phyloP scores from a whole-genome alignment of 2,888 invertebrate species.

The Chrysolina americana region DNA sequence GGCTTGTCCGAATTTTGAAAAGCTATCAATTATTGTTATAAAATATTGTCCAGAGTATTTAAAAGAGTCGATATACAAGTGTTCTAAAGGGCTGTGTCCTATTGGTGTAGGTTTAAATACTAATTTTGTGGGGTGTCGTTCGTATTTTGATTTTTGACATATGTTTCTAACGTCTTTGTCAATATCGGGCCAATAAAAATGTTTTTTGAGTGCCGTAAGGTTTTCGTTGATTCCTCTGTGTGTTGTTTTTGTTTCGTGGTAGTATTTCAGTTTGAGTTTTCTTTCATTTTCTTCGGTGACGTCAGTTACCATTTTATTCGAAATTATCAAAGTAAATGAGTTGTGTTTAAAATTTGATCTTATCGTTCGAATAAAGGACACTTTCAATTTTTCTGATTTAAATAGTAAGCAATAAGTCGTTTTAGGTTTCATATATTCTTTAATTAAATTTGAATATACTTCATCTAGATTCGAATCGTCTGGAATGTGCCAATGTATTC shows the following conservation, averaged over 20 bases:
- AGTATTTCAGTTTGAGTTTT: slow-evolving; percentile 40
- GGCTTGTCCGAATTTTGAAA: slow-evolving; percentile 3
- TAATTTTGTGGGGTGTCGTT: slow-evolving; percentile 45
- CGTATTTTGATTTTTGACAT: slow-evolving; percentile 49
- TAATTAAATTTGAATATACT: neutral
- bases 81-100: slow-evolving; percentile 10
- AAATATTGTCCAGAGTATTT: neutral
- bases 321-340: neutral
- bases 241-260: slow-evolving; percentile 52
- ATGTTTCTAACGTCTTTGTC: slow-evolving; percentile 40
- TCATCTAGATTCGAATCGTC: neutral
- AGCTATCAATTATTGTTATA: slow-evolving; percentile 25
- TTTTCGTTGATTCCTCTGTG: slow-evolving; percentile 49
- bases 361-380: neutral
- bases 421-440: neutral
- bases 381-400: neutral
- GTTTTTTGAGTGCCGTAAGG: slow-evolving; percentile 34
- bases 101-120: slow-evolving; percentile 30
- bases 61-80: slow-evolving; percentile 24
- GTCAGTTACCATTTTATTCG: slow-evolving; percentile 38
- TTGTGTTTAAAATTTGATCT: neutral
- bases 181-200: slow-evolving; percentile 48
- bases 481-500: slow-evolving; percentile 2
- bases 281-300: slow-evolving; percentile 43
- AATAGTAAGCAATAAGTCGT: neutral